A percentile compares a stretch with the other conserved stretches of the same genome.
phyloP scores from a whole-genome alignment of 2,888 invertebrate species.

The Andrena camellia region DNA sequence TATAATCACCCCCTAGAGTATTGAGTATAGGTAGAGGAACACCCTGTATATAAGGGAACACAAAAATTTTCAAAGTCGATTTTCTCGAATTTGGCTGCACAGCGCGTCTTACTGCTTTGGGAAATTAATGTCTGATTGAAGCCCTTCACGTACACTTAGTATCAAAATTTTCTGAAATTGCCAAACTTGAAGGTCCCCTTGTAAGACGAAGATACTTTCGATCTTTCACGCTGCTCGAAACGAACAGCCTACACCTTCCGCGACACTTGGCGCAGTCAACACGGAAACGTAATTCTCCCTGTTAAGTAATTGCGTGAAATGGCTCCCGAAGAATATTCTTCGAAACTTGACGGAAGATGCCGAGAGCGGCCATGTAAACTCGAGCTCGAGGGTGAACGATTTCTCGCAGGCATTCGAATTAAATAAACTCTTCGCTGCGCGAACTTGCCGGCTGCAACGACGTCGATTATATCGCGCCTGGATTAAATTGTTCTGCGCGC shows the following conservation, averaged over 20 bases:
- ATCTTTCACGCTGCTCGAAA: not conserved
- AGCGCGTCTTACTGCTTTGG: too few species aligned
- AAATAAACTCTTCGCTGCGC: conserved; percentile 13
- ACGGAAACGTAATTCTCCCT: conserved; percentile 8
- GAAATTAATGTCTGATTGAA: too few species aligned
- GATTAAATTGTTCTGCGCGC: conserved; percentile 21
- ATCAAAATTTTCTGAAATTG: too few species aligned
- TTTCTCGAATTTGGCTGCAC: too few species aligned
- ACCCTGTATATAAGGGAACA: too few species aligned
- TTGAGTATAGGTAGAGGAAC: too few species aligned
- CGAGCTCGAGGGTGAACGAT: not conserved
- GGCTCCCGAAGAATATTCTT: conserved; percentile 34
- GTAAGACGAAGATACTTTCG: too few species aligned
- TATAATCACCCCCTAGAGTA: too few species aligned
- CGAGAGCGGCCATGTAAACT: not conserved
- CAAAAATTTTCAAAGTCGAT: too few species aligned
- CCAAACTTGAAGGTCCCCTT: too few species aligned
- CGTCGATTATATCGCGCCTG: conserved; percentile 18
- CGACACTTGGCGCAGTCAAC: conserved; percentile 12
- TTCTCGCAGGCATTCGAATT: conserved; percentile 21
- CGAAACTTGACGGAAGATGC: not conserved
- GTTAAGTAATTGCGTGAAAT: conserved; percentile 47
- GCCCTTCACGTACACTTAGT: too few species aligned
- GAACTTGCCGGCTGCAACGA: conserved; percentile 11
- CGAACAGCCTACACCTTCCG: conserved; percentile 9